Evolutionary conservation across 2,888 invertebrate species (phyloP).

Genomic region (Zygaena filipendulae): DNA sequence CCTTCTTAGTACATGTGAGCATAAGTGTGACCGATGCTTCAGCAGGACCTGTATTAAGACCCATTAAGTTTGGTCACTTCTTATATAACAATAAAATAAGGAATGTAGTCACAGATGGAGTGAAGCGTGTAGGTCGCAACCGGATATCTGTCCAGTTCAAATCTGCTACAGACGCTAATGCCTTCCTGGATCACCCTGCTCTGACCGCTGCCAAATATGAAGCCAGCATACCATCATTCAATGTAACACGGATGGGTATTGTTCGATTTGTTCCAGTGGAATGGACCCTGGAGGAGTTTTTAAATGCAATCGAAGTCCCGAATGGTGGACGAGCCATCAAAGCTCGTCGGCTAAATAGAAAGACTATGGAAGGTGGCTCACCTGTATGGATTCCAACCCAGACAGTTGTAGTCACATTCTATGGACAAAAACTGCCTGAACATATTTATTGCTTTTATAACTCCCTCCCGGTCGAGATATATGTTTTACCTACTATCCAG

Average conservation of each 20-base stretch:
- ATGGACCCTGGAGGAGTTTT: conserved; percentile 7
- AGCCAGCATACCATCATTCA: conserved; percentile 3
- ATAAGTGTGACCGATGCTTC: no score
- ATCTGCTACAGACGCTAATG: conserved; percentile 1
- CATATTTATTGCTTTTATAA: neutral
- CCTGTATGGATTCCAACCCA: conserved; percentile 6
- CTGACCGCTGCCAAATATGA: neutral
- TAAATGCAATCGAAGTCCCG: no score
- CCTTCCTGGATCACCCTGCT: neutral
- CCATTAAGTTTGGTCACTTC: conserved; percentile 3
- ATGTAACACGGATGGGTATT: conserved; percentile 6
- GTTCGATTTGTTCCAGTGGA: conserved; percentile 2
- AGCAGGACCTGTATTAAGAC: no score
- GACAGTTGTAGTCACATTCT: conserved; percentile 6
- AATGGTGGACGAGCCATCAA: no score
- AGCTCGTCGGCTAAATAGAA: conserved; percentile 7
- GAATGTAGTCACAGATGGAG: conserved; percentile 3
- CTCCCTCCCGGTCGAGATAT: conserved; percentile 3
- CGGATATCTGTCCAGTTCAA: conserved; percentile 2
- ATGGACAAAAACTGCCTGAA: conserved; percentile 2
- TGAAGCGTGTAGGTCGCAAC: conserved; percentile 6
- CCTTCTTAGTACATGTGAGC: no score
- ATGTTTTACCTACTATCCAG: no score
- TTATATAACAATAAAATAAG: conserved; percentile 1
- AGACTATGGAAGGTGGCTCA: neutral